Evolutionary conservation across 2,113 vertebrate genomes (phyloP).

Genomic region (Myotis yumanensis): DNA sequence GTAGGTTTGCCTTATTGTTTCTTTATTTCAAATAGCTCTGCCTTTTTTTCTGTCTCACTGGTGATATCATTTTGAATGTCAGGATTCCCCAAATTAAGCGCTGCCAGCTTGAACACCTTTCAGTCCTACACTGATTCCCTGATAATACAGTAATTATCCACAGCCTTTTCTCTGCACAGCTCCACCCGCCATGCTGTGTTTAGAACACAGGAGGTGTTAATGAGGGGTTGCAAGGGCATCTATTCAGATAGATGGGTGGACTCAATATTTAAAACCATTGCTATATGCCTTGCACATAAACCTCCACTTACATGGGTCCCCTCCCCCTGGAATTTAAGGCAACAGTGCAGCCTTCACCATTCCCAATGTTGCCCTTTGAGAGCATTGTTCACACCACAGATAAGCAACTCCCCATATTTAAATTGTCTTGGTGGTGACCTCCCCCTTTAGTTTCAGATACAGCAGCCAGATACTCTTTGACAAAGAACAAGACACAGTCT

Average conservation of each 20-base stretch:
- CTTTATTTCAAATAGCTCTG: not conserved
- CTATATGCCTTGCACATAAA: not conserved
- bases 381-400: conserved; percentile 44
- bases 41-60: not conserved
- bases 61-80: conserved; percentile 22
- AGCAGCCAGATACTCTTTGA: conserved; percentile 67
- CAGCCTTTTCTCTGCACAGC: not conserved
- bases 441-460: conserved; percentile 68
- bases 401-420: conserved; percentile 43
- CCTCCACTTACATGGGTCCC: not conserved
- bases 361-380: conserved; percentile 20
- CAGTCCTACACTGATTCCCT: not conserved
- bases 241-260: conserved; percentile 14
- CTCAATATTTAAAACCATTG: conserved; percentile 57
- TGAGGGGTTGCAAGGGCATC: conserved; percentile 24
- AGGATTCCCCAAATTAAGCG: conserved; percentile 47
- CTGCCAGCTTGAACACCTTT: not conserved
- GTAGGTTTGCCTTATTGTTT: not conserved
- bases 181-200: not conserved
- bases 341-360: not conserved
- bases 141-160: conserved; percentile 18
- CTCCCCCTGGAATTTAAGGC: conserved; percentile 54
- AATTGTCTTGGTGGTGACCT: conserved; percentile 60
- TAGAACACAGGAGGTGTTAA: conserved; percentile 25
- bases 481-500: conserved; percentile 60